These are phyloP conservation scores for Lasioglossum albipes DNA, from an alignment of 1,140 invertebrate species.

Conservation along the genomic window DNA sequence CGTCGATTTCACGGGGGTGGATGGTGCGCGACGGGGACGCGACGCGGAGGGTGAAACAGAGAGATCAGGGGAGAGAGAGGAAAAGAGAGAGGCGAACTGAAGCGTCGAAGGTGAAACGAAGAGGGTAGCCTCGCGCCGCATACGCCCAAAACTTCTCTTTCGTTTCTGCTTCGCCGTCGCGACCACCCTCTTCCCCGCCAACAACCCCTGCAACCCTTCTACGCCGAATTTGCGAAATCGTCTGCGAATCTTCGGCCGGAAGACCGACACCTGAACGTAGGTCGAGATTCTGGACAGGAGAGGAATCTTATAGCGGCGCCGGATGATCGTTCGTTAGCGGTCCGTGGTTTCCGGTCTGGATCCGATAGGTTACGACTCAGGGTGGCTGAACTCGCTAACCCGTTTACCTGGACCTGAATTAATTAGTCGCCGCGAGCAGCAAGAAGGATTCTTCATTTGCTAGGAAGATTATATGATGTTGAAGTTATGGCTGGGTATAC, in stretches of 20 bases:
- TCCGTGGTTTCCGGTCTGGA: not conserved
- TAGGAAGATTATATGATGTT: no score
- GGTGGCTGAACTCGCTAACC: not conserved
- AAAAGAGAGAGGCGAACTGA: not conserved
- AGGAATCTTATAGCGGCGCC: conserved; percentile 4
- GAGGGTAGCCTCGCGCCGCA: conserved; percentile 19
- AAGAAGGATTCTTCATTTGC: no score
- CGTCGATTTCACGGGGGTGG: conserved; percentile 72
- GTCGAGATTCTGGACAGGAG: conserved; percentile 54
- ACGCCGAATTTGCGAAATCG: conserved; percentile 16
- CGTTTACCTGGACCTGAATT: not conserved
- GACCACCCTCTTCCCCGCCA: not conserved
- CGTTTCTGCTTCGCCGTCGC: not conserved
- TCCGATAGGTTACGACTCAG: not conserved
- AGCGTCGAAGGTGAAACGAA: conserved; percentile 11
- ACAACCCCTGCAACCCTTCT: not conserved
- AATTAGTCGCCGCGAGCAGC: not conserved
- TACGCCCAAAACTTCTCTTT: conserved; percentile 56
- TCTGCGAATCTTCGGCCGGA: conserved; percentile 48
- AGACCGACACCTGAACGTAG: conserved; percentile 54
- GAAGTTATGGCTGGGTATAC: no score
- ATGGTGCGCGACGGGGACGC: conserved; percentile 28
- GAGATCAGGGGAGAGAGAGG: conserved; percentile 2
- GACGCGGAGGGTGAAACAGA: no score
- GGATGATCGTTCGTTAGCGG: not conserved